phyloP scores from a whole-genome alignment of 2,888 invertebrate species.

The Calliopum simillimum region DNA sequence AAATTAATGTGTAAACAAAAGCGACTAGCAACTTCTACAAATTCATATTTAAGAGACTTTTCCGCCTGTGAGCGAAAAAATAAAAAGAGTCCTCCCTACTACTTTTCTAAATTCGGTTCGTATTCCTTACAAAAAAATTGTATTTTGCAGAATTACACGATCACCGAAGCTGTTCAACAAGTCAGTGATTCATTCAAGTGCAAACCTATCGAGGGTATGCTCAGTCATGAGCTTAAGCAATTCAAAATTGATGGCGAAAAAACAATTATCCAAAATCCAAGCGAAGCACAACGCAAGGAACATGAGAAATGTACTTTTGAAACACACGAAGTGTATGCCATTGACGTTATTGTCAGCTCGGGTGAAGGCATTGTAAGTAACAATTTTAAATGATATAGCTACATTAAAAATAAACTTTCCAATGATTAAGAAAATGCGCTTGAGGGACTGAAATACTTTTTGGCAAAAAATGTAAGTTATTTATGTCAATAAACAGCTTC shows the following conservation, averaged over 20 bases:
- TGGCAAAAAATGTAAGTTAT: conserved; percentile 43
- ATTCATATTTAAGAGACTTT: too few species aligned
- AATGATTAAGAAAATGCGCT: conserved; percentile 65
- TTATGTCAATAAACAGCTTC: conserved; percentile 40
- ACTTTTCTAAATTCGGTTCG: neutral
- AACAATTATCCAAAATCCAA: conserved; percentile 96
- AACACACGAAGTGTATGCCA: conserved; percentile 96
- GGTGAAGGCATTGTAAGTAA: conserved; percentile 89
- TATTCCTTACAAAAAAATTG: neutral
- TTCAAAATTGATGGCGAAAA: conserved; percentile 98
- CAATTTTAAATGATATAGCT: neutral
- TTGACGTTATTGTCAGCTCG: conserved; percentile 96
- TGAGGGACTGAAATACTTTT: conserved; percentile 57
- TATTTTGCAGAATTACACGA: conserved; percentile 79
- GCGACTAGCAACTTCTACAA: too few species aligned
- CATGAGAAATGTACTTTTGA: conserved; percentile 97
- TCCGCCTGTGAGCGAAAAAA: too few species aligned
- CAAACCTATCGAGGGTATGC: conserved; percentile 97
- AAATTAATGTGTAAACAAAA: too few species aligned
- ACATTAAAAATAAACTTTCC: conserved; percentile 47
- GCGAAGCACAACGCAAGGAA: conserved; percentile 95
- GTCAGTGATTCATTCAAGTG: conserved; percentile 93
- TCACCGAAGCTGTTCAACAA: conserved; percentile 94
- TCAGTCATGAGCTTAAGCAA: conserved; percentile 95
- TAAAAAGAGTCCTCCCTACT: too few species aligned